phyloP scores from a whole-genome alignment of 2,113 vertebrate genomes.

The Poeciliopsis prolifica region DNA sequence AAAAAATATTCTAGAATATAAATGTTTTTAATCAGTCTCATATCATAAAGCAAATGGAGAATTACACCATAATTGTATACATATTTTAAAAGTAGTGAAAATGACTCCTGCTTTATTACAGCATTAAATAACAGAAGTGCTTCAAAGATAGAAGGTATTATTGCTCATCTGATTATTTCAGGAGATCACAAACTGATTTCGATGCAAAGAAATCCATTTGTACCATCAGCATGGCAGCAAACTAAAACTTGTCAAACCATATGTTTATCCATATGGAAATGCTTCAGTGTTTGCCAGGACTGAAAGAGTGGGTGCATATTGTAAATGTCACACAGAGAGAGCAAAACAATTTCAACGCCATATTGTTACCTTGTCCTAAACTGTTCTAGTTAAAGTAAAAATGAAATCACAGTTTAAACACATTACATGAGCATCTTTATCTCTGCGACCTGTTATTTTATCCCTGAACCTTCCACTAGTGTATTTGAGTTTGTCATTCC shows the following conservation, averaged over 20 bases:
- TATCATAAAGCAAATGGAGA: too few relatives aligned
- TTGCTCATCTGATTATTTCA: not conserved
- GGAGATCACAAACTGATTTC: not conserved
- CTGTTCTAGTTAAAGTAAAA: too few relatives aligned
- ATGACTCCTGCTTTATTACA: too few relatives aligned
- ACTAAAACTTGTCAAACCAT: not conserved
- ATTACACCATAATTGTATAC: too few relatives aligned
- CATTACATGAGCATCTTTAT: too few relatives aligned
- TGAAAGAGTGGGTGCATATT: too few relatives aligned
- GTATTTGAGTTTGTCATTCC: not conserved
- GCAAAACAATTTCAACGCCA: too few relatives aligned
- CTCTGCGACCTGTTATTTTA: not conserved
- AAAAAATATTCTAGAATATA: too few relatives aligned
- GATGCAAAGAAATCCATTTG: not conserved
- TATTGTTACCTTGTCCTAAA: too few relatives aligned
- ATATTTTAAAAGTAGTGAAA: too few relatives aligned
- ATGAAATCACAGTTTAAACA: too few relatives aligned
- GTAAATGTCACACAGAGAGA: not conserved
- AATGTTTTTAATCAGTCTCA: too few relatives aligned
- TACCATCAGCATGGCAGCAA: not conserved
- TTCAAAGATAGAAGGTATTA: not conserved
- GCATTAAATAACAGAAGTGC: not conserved
- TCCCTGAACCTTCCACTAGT: not conserved
- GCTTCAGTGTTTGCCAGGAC: not conserved
- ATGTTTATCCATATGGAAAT: constrained; percentile 3